These are phyloP conservation scores for Branchipolynoe longqiensis DNA, from an alignment of 2,888 invertebrate species.

Conservation along the genomic window DNA sequence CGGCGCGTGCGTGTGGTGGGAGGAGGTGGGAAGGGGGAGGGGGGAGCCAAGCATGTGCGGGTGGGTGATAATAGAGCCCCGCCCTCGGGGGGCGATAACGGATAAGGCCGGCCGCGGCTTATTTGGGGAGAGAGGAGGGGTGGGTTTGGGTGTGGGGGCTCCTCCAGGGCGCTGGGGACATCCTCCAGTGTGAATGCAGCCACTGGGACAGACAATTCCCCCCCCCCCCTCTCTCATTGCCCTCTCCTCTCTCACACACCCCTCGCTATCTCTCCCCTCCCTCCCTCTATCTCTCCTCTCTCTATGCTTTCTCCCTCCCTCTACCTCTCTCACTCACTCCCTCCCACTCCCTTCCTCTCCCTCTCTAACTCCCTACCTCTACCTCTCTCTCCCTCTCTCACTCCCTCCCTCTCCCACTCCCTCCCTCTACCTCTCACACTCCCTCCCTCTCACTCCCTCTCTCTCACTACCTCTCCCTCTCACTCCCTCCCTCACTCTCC, in stretches of 20 bases:
- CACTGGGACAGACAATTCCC: neutral
- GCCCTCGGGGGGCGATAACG: neutral
- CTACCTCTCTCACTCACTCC: neutral
- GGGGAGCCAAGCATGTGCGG: neutral
- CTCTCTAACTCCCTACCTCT: neutral
- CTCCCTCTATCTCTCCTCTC: too few relatives aligned
- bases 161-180: neutral
- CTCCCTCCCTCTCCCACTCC: neutral
- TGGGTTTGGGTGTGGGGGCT: neutral
- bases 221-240: too few relatives aligned
- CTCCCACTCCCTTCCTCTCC: too few relatives aligned
- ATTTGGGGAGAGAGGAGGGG: neutral
- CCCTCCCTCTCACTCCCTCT: neutral
- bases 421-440: neutral
- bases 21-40: neutral
- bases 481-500: neutral
- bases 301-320: neutral
- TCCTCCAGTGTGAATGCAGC: neutral
- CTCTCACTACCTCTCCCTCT: too few relatives aligned
- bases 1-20: neutral
- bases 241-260: neutral
- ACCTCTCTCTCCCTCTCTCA: too few relatives aligned
- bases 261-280: neutral
- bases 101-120: too few relatives aligned
- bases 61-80: slow-evolving; percentile 24